Conservation (phyloP, 2,797 vertebrate species). For the Zenarchopterus dispar region DNA sequence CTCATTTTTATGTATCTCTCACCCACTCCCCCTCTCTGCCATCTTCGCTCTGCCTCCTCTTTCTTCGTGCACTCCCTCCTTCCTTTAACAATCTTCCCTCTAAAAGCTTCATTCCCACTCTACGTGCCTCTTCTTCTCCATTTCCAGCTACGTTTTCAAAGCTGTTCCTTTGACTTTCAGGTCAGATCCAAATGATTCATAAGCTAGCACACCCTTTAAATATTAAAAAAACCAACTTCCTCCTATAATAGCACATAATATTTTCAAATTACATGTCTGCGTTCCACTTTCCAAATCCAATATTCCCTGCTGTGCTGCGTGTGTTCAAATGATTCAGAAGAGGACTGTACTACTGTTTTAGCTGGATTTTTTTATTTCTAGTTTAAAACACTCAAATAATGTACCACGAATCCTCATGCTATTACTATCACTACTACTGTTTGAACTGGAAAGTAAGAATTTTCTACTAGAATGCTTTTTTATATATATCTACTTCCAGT, state of each 20-base stretch:
- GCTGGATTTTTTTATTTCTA: too few species aligned
- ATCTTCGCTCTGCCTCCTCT: constrained; percentile 2
- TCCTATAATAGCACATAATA: constrained; percentile 42
- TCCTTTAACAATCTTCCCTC: constrained; percentile 6
- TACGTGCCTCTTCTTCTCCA: background rate
- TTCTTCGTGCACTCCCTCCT: background rate
- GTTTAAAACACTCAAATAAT: too few species aligned
- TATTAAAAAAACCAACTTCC: constrained; percentile 57
- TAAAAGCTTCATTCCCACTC: constrained; percentile 18
- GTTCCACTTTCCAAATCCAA: background rate
- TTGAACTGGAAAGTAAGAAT: too few species aligned
- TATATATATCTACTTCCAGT: too few species aligned
- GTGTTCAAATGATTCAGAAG: too few species aligned
- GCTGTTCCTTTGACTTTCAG: constrained; percentile 14
- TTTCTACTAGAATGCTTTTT: too few species aligned
- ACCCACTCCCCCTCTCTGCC: background rate
- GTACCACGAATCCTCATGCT: too few species aligned
- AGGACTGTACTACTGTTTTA: too few species aligned
- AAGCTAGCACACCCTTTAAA: constrained; percentile 42
- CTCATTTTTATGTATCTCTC: constrained; percentile 41
- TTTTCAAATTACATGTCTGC: constrained; percentile 26
- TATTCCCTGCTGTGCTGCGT: too few species aligned
- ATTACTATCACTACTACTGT: too few species aligned
- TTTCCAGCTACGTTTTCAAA: constrained; percentile 27
- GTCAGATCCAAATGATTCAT: constrained; percentile 44